Conservation (phyloP, 2,113 vertebrate genomes). For the Alethe castanea region DNA sequence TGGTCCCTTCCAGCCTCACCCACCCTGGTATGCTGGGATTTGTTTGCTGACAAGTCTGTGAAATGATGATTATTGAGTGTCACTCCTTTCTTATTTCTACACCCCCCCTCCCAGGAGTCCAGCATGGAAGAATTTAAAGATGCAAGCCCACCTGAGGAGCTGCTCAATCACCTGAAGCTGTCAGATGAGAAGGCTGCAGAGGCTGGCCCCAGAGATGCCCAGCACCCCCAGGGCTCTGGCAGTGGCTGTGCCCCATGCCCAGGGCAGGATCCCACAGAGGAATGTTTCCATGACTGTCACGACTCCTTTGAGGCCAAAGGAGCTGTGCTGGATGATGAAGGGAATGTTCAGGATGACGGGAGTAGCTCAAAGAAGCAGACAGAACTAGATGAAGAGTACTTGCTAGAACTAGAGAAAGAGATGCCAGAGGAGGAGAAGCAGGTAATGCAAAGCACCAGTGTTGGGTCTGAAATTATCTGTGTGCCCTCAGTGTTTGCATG, state of each 20-base stretch:
- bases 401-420: conserved; percentile 77
- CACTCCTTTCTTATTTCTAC: neutral
- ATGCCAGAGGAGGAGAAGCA: conserved; percentile 81
- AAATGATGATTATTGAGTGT: accelerated
- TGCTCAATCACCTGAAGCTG: conserved; percentile 63
- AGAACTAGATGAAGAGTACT: conserved; percentile 77
- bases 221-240: neutral
- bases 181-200: conserved; percentile 37
- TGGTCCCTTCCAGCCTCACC: neutral
- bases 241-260: neutral
- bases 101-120: neutral
- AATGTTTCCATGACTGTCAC: conserved; percentile 74
- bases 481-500: neutral
- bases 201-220: neutral
- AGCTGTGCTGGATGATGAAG: conserved; percentile 18
- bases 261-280: conserved; percentile 53
- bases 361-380: conserved; percentile 47
- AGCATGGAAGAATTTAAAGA: conserved; percentile 67
- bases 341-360: neutral
- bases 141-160: conserved; percentile 36
- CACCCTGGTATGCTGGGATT: neutral
- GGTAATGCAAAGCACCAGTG: conserved; percentile 48
- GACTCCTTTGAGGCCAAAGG: conserved; percentile 67
- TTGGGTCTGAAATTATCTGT: neutral
- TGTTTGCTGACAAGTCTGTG: neutral